A percentile compares a stretch with the other conserved stretches of the same genome.
These are phyloP conservation scores for Melanaphis sacchari DNA, from an alignment of 1,140 invertebrate genomes.

Conservation along the genomic window DNA sequence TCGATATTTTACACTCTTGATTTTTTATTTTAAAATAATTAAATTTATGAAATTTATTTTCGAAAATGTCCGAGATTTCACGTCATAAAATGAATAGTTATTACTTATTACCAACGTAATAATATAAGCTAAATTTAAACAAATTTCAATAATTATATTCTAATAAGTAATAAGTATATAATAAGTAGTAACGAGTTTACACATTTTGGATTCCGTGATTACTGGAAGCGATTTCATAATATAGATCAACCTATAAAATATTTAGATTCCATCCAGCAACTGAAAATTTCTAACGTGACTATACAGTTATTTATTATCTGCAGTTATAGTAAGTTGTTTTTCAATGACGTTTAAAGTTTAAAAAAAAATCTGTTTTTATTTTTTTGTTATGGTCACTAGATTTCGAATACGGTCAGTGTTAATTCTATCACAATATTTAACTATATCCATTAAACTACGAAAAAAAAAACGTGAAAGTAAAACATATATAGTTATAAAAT, in stretches of 20 bases:
- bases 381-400: neutral
- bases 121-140: neutral
- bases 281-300: neutral
- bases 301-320: neutral
- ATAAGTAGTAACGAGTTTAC: neutral
- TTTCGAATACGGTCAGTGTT: neutral
- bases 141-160: neutral
- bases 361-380: neutral
- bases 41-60: no score
- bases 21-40: no score
- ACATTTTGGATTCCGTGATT: neutral
- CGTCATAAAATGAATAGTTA: no score
- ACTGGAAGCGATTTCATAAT: neutral
- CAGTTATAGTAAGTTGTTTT: neutral
- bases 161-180: no score
- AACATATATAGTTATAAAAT: neutral
- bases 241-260: neutral
- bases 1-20: neutral
- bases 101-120: no score
- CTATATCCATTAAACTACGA: neutral
- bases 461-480: slow-evolving; percentile 11
- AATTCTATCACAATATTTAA: neutral
- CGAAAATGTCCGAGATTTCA: no score
- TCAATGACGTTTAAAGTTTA: neutral
- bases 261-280: neutral